These are phyloP conservation scores for Cheilosia impressa DNA, from an alignment of 2,888 invertebrate genomes.

Conservation along the genomic window DNA sequence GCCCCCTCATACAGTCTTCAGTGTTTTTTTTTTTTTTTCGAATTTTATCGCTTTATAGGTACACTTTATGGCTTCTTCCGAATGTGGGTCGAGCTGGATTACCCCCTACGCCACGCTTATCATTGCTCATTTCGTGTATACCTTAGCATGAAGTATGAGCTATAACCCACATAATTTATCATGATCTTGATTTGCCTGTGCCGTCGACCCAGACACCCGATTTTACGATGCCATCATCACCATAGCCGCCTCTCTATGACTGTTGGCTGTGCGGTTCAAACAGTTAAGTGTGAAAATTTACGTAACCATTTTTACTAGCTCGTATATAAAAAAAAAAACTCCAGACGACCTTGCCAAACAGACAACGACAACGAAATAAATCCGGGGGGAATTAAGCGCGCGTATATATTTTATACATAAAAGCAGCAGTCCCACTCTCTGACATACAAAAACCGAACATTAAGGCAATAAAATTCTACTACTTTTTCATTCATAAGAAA, in stretches of 20 bases:
- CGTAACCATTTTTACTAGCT: constrained; percentile 74
- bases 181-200: constrained; percentile 62
- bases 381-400: constrained; percentile 9
- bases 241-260: background rate
- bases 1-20: constrained; percentile 17
- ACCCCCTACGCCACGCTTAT: constrained; percentile 22
- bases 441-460: constrained; percentile 70
- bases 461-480: constrained; percentile 75
- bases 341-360: constrained; percentile 75
- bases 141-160: constrained; percentile 59
- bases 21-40: constrained; percentile 26
- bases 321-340: constrained; percentile 55
- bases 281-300: constrained; percentile 75
- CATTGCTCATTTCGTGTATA: constrained; percentile 41
- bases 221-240: constrained; percentile 63
- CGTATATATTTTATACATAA: constrained; percentile 43
- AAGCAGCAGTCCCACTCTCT: constrained; percentile 55
- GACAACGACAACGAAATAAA: constrained; percentile 45
- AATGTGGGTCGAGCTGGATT: constrained; percentile 44
- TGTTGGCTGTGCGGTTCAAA: constrained; percentile 27
- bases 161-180: constrained; percentile 68
- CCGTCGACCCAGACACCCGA: constrained; percentile 60
- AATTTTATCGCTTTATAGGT: constrained; percentile 46
- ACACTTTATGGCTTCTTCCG: constrained; percentile 58
- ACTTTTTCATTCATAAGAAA: constrained; percentile 74